A percentile compares a stretch with the other conserved stretches of the same genome.
Evolutionary conservation across 1,140 invertebrate species (phyloP).

Genomic region (Adelges cooleyi): DNA sequence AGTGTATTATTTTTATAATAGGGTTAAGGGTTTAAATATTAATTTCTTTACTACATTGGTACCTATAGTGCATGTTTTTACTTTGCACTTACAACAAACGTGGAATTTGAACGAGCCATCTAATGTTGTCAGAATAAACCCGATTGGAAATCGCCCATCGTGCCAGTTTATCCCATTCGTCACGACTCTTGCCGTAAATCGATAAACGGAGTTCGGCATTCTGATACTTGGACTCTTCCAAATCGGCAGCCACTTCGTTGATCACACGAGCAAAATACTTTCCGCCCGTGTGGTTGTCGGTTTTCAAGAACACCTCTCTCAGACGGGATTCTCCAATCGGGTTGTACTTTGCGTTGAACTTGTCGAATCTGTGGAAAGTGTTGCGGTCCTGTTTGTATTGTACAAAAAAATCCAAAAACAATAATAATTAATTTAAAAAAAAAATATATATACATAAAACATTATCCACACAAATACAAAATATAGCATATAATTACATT

Average conservation of each 20-base stretch:
- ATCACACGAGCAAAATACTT: slow-evolving; percentile 97
- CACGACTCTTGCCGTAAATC: slow-evolving; percentile 85
- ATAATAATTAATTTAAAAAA: too few species aligned
- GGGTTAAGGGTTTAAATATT: too few species aligned
- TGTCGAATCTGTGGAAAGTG: slow-evolving; percentile 98
- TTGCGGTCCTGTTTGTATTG: slow-evolving; percentile 96
- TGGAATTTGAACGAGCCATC: slow-evolving; percentile 95
- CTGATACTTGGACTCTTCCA: slow-evolving; percentile 99
- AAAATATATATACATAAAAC: too few species aligned
- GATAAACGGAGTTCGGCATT: slow-evolving; percentile 94
- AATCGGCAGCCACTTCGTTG: slow-evolving; percentile 86
- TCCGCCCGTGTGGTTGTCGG: slow-evolving; percentile 92
- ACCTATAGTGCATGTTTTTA: not conserved
- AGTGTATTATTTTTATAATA: too few species aligned
- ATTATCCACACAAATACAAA: too few species aligned
- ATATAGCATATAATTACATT: too few species aligned
- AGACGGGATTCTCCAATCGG: slow-evolving; percentile 94
- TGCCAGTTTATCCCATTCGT: slow-evolving; percentile 96
- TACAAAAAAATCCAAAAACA: too few species aligned
- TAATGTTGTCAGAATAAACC: slow-evolving; percentile 87
- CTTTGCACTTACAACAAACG: slow-evolving; percentile 77
- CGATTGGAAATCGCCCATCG: slow-evolving; percentile 83
- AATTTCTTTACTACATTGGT: too few species aligned
- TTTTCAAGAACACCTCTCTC: slow-evolving; percentile 96
- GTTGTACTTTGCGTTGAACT: slow-evolving; percentile 99